phyloP scores from a whole-genome alignment of 2,888 invertebrate genomes.

The Sipha maydis region DNA sequence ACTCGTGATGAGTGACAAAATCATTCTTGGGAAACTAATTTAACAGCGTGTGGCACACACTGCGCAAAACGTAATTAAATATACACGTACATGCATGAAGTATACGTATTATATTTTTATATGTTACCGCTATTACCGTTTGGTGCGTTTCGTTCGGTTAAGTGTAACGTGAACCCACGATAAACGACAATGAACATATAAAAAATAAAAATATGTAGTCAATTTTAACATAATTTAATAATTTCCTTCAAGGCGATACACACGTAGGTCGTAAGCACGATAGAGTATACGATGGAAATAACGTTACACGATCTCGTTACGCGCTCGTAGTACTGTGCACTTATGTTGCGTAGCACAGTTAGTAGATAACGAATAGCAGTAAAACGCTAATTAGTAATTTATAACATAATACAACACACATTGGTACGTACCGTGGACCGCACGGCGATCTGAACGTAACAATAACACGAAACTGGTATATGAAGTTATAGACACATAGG shows the following conservation, averaged over 20 bases:
- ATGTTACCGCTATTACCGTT: background rate
- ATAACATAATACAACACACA: background rate
- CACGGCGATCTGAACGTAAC: background rate
- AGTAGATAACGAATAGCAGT: background rate
- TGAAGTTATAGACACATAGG: background rate
- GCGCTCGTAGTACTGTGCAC: background rate
- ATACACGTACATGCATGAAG: background rate
- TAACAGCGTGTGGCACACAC: background rate
- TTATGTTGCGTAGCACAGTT: background rate
- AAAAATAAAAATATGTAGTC: background rate
- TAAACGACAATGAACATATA: background rate
- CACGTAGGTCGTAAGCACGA: background rate
- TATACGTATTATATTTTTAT: background rate
- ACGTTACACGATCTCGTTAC: background rate
- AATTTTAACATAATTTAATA: background rate
- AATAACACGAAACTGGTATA: background rate
- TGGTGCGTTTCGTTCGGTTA: background rate
- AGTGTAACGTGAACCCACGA: background rate
- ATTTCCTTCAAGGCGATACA: background rate
- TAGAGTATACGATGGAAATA: background rate
- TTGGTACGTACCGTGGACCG: background rate
- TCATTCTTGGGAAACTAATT: background rate
- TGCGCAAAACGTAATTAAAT: background rate
- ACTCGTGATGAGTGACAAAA: background rate
- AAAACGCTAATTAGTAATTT: conserved; percentile 8